Conservation (phyloP, 2,113 vertebrate species). For the Corythaixoides concolor region DNA sequence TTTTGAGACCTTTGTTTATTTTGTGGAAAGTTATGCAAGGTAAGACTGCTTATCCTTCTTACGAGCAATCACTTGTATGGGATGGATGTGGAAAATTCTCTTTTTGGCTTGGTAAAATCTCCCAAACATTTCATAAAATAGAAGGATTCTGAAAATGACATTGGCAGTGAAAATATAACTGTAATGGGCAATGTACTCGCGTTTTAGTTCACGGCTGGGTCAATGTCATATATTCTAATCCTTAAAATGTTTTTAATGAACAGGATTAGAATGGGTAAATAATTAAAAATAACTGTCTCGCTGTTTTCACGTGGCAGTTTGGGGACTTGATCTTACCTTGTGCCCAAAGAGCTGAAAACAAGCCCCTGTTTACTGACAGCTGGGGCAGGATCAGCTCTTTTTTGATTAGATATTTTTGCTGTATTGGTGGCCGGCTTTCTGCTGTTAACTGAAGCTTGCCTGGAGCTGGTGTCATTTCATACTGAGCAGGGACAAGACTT, state of each 20-base stretch:
- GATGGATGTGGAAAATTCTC: not conserved
- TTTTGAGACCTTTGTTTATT: not conserved
- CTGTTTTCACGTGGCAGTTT: not conserved
- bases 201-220: slow-evolving; percentile 16
- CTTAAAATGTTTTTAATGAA: not conserved
- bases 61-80: not conserved
- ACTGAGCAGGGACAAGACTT: not conserved
- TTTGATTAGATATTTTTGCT: not conserved
- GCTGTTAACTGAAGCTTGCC: not conserved
- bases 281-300: not conserved
- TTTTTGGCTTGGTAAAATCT: not conserved
- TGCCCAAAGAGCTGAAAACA: not conserved
- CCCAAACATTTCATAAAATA: not conserved
- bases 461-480: not conserved
- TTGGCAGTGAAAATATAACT: not conserved
- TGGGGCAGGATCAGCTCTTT: not conserved
- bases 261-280: not conserved
- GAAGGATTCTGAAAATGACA: slow-evolving; percentile 3
- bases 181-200: not conserved
- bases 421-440: not conserved
- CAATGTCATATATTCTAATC: slow-evolving; percentile 7
- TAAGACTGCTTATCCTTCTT: not conserved
- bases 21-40: not conserved
- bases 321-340: not conserved
- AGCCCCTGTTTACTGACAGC: not conserved